phyloP scores from a whole-genome alignment of 2,888 invertebrate species.

The Rhamphomyia laevipes region DNA sequence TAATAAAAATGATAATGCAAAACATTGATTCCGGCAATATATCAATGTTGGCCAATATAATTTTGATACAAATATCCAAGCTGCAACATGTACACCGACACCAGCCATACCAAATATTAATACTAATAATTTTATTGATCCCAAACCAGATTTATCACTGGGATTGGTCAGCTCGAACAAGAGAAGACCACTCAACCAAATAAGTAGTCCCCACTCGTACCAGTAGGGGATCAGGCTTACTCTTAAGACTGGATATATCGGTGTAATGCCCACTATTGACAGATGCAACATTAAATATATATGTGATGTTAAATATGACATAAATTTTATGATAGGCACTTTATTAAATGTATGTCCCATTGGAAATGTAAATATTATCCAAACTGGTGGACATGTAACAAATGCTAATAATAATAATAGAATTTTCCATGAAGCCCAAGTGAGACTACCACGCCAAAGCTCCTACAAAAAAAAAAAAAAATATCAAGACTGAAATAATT shows the following conservation, averaged over 20 bases:
- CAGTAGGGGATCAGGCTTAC: slow-evolving; percentile 75
- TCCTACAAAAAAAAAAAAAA: slow-evolving; percentile 47
- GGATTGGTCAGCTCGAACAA: slow-evolving; percentile 96
- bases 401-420: slow-evolving; percentile 86
- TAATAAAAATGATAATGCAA: slow-evolving; percentile 86
- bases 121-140: slow-evolving; percentile 84
- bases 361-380: slow-evolving; percentile 91
- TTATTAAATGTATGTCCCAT: slow-evolving; percentile 92
- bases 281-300: slow-evolving; percentile 92
- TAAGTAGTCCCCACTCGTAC: slow-evolving; percentile 92
- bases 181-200: slow-evolving; percentile 89
- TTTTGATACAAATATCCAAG: slow-evolving; percentile 54
- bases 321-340: slow-evolving; percentile 99
- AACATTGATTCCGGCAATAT: slow-evolving; percentile 93
- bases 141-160: slow-evolving; percentile 92
- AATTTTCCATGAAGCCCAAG: slow-evolving; percentile 93
- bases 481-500: neutral
- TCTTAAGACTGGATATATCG: slow-evolving; percentile 72
- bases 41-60: slow-evolving; percentile 75
- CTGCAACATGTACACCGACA: slow-evolving; percentile 78
- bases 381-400: slow-evolving; percentile 88
- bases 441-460: slow-evolving; percentile 94
- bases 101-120: slow-evolving; percentile 80
- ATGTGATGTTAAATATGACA: slow-evolving; percentile 98
- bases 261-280: slow-evolving; percentile 79